phyloP scores from a whole-genome alignment of 1,140 invertebrate genomes.

The Seison nebaliae region DNA sequence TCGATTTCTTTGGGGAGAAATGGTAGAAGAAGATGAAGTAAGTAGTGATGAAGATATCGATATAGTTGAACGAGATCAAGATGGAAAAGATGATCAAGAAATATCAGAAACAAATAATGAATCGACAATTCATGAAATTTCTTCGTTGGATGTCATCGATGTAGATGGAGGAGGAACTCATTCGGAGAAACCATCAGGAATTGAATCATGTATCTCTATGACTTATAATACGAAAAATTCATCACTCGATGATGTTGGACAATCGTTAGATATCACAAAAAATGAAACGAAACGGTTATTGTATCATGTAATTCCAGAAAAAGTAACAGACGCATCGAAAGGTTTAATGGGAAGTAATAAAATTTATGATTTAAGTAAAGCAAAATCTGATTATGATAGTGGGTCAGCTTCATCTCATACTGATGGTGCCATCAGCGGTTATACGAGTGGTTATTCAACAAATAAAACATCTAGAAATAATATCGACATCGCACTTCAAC shows the following conservation, averaged over 20 bases:
- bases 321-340: slow-evolving; percentile 58
- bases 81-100: slow-evolving; percentile 7
- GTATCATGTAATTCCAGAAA: slow-evolving; percentile 76
- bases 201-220: slow-evolving; percentile 43
- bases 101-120: slow-evolving; percentile 3
- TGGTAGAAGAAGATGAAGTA: slow-evolving; percentile 61
- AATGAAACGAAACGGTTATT: slow-evolving; percentile 52
- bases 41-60: slow-evolving; percentile 25
- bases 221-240: slow-evolving; percentile 78
- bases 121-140: background rate
- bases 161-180: slow-evolving; percentile 17
- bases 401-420: background rate
- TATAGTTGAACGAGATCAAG: slow-evolving; percentile 25
- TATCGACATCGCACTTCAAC: background rate
- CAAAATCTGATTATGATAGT: slow-evolving; percentile 16
- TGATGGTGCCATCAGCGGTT: background rate
- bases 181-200: slow-evolving; percentile 70
- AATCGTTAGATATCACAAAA: slow-evolving; percentile 88
- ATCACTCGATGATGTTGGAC: slow-evolving; percentile 81
- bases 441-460: no score
- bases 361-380: slow-evolving; percentile 59
- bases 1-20: slow-evolving; percentile 66
- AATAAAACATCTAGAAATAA: no score
- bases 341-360: slow-evolving; percentile 80
- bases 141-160: slow-evolving; percentile 3